Conservation (phyloP, 2,113 vertebrate genomes). For the Elachura formosa region DNA sequence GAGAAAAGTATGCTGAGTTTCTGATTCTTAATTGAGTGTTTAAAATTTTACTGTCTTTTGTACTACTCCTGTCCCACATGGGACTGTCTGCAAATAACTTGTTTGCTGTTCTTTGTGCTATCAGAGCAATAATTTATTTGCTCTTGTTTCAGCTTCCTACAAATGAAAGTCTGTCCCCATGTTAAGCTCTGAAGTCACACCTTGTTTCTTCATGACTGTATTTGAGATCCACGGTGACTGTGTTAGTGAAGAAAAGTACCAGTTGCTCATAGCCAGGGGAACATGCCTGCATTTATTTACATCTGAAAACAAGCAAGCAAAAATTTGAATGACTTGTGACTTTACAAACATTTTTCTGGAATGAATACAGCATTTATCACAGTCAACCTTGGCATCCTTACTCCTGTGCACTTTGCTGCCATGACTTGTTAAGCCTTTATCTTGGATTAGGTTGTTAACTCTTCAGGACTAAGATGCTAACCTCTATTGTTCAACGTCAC, state of each 20-base stretch:
- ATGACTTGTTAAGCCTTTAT: neutral
- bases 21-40: neutral
- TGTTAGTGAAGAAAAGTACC: neutral
- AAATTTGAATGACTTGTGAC: neutral
- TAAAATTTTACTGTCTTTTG: neutral
- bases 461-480: neutral
- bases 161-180: neutral
- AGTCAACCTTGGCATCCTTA: neutral
- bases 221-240: neutral
- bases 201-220: neutral
- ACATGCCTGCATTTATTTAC: neutral
- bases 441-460: neutral
- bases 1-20: neutral
- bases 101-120: neutral
- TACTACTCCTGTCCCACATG: neutral
- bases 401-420: neutral
- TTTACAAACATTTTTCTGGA: neutral
- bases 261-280: neutral
- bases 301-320: neutral
- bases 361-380: neutral
- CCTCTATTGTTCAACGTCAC: neutral
- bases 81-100: neutral
- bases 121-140: neutral
- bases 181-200: neutral
- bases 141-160: neutral